These are phyloP conservation scores for Drosophila serrata DNA, from an alignment of 1,140 invertebrate genomes.

Conservation along the genomic window DNA sequence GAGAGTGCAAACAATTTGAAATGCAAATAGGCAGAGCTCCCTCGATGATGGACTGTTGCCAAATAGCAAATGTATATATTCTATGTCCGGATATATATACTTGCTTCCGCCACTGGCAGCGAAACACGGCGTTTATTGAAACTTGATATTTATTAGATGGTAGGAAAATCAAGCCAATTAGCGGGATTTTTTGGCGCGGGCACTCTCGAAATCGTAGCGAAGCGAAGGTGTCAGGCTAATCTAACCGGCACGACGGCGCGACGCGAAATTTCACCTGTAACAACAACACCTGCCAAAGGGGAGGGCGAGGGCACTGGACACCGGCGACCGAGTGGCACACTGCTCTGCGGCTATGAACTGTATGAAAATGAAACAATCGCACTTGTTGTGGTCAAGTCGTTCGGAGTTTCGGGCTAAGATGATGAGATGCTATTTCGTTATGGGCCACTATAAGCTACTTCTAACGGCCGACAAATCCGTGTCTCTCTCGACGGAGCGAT, in stretches of 20 bases:
- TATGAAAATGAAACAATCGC: slow-evolving; percentile 29
- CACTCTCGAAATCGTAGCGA: slow-evolving; percentile 10
- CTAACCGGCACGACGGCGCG: slow-evolving; percentile 34
- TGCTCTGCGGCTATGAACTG: slow-evolving; percentile 5
- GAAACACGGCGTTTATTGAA: slow-evolving; percentile 63
- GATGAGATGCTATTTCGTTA: slow-evolving; percentile 29
- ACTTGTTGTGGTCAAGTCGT: slow-evolving; percentile 33
- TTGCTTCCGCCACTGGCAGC: slow-evolving; percentile 32
- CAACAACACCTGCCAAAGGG: slow-evolving; percentile 22
- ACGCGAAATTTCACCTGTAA: slow-evolving; percentile 39
- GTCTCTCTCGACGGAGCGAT: slow-evolving; percentile 24
- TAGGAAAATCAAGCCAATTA: slow-evolving; percentile 71
- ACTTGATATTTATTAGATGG: slow-evolving; percentile 66
- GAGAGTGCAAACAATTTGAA: slow-evolving; percentile 45
- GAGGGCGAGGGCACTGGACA: slow-evolving; percentile 1
- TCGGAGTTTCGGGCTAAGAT: slow-evolving; percentile 17
- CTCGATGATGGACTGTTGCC: slow-evolving; percentile 35
- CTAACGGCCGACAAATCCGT: slow-evolving; percentile 26
- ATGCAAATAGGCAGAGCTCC: slow-evolving; percentile 42
- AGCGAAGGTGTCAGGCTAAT: slow-evolving; percentile 34
- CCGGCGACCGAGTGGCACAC: slow-evolving; percentile 18
- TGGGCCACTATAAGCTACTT: slow-evolving; percentile 35
- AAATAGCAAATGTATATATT: slow-evolving; percentile 38
- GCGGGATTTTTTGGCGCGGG: slow-evolving; percentile 48
- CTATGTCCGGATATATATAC: slow-evolving; percentile 31